Evolutionary conservation across 2,888 invertebrate genomes (phyloP), one percentile per base, ranked within the genome.

Genomic region (Drosophila vallismaia): DNA sequence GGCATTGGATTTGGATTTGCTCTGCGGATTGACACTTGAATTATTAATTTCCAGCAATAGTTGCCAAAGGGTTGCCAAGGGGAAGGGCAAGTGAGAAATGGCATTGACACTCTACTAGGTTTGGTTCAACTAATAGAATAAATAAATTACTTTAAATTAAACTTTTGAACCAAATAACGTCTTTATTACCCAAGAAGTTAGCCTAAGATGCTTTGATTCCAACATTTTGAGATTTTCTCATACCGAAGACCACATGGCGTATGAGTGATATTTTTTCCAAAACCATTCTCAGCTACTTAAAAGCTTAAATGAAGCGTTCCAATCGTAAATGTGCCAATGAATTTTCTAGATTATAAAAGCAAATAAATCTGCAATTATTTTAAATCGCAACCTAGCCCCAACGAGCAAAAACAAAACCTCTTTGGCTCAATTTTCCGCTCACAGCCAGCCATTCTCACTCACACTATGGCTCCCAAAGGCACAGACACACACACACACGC

Each of bases 1-100:
- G 67, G 63, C 49, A 54, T 67, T 68, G 68, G 53, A 45, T 45
- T 59, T 26, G 59, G 53, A 45, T 45, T 59, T 26, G 59, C 62
- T 71, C 64, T 86, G 81, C 66, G 87, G 75, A 84, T 80, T 88
- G 87, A 71, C 82, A 71, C 77, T 80, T 88, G 73, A 86, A 82
- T 82, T 73, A 88, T 82, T 82, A 82, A 88, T 82, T 73, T 63
- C 42, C 55, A 31, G 46, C 40, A 55, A 66, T 70, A 67, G 67
- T 59, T 42, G 54, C 48, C 42, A 31, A 19, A 2, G 7, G 49
- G 2, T 6, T 5, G 36, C 9, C 28, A 28, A 28, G 28, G 28
- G 28, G 5, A 28, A n/a, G 33, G 14, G 26, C 14, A 51, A 58
- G 33, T 52, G 59, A 53, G 38, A 40, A 38, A 31, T 50, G 45